phyloP scores from a whole-genome alignment of 2,113 vertebrate genomes.

The Uropsilus gracilis region DNA sequence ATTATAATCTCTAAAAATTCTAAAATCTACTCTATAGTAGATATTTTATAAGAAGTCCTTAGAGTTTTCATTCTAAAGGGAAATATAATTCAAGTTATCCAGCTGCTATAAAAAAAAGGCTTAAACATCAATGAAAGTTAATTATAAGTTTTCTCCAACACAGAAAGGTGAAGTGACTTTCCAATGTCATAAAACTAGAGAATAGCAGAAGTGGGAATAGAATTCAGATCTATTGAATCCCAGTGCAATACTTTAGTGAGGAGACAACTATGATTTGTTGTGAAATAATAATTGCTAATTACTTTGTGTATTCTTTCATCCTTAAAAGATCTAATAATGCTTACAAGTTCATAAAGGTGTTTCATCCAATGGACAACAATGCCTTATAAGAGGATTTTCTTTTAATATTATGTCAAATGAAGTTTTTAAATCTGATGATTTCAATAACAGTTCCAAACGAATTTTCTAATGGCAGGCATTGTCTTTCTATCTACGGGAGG shows the following conservation, averaged over 20 bases:
- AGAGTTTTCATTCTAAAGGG: slow-evolving; percentile 4
- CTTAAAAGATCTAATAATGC: slow-evolving; percentile 58
- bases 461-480: background rate
- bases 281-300: slow-evolving; percentile 74
- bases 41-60: slow-evolving; percentile 24
- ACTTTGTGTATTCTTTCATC: slow-evolving; percentile 57
- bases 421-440: slow-evolving; percentile 17
- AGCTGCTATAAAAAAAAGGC: background rate
- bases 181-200: slow-evolving; percentile 61
- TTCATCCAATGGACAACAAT: slow-evolving; percentile 23
- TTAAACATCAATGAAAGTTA: slow-evolving; percentile 55
- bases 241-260: slow-evolving; percentile 34
- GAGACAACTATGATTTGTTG: slow-evolving; percentile 59
- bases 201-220: slow-evolving; percentile 53
- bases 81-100: slow-evolving; percentile 36
- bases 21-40: background rate
- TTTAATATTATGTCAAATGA: slow-evolving; percentile 43
- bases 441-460: background rate
- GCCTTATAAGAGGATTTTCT: background rate
- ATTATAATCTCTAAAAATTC: background rate
- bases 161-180: slow-evolving; percentile 65
- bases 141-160: slow-evolving; percentile 69
- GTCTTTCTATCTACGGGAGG: background rate
- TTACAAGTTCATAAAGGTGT: slow-evolving; percentile 58
- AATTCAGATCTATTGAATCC: slow-evolving; percentile 60